Percentiles rank a stretch among this genome's conserved stretches.
phyloP scores from a whole-genome alignment of 2,888 invertebrate genomes.

The Pheosia gnoma region DNA sequence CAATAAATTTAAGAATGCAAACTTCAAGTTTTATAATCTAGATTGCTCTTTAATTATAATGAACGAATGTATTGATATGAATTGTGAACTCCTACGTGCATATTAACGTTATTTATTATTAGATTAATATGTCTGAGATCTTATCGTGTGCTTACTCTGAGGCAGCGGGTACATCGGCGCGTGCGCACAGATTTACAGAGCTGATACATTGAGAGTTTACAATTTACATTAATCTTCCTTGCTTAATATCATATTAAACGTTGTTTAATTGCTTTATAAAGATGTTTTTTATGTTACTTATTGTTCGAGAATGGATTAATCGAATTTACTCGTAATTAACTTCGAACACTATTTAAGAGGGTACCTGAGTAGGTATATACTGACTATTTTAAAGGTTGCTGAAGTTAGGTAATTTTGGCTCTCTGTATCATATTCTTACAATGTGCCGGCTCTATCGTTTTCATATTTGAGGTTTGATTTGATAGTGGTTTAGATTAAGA shows the following conservation, averaged over 20 bases:
- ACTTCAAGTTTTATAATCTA: conserved; percentile 21
- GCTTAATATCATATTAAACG: conserved; percentile 37
- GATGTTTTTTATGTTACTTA: conserved; percentile 26
- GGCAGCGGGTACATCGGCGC: conserved; percentile 36
- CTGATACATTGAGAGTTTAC: conserved; percentile 33
- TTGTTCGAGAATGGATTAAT: neutral
- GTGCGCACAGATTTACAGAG: conserved; percentile 38
- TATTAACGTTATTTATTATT: conserved; percentile 54
- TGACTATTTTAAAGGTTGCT: too few relatives aligned
- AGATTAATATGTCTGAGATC: conserved; percentile 54
- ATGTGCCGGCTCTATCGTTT: too few relatives aligned
- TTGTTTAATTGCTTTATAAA: conserved; percentile 37
- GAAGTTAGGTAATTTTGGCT: too few relatives aligned
- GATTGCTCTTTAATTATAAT: conserved; percentile 50
- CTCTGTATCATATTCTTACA: too few relatives aligned
- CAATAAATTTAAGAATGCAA: conserved; percentile 28
- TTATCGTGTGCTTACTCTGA: conserved; percentile 42
- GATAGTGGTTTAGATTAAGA: too few relatives aligned
- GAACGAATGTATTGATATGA: conserved; percentile 37
- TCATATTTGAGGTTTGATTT: too few relatives aligned
- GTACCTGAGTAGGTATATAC: neutral
- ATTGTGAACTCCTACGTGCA: conserved; percentile 46
- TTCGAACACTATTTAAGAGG: too few relatives aligned
- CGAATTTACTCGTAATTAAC: neutral
- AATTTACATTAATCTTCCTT: conserved; percentile 39